phyloP scores from a whole-genome alignment of 2,797 vertebrate genomes.

The Ceryle rudis region DNA sequence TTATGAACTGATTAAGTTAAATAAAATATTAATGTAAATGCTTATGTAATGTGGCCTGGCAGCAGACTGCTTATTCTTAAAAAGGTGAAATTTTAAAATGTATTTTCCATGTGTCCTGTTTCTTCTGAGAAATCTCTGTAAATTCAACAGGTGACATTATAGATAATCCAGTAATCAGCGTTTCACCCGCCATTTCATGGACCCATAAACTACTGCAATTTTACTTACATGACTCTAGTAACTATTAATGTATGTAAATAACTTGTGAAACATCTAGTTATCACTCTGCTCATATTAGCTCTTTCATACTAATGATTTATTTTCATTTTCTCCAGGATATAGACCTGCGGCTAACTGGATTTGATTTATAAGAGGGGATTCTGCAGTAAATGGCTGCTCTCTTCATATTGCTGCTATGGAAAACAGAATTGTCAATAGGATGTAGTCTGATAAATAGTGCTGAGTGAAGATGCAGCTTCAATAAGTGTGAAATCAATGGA shows the following conservation, averaged over 20 bases:
- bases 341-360: slow-evolving; percentile 81
- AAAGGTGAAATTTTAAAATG: slow-evolving; percentile 3
- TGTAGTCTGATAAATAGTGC: slow-evolving; percentile 81
- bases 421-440: slow-evolving; percentile 83
- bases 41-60: background rate
- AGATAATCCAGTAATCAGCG: slow-evolving; percentile 52
- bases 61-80: background rate
- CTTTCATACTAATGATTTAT: slow-evolving; percentile 82
- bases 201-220: slow-evolving; percentile 65
- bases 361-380: slow-evolving; percentile 84
- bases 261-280: slow-evolving; percentile 76
- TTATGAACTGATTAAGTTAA: slow-evolving; percentile 33
- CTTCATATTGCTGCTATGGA: slow-evolving; percentile 81
- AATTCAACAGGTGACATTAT: slow-evolving; percentile 48
- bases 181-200: slow-evolving; percentile 62
- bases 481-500: slow-evolving; percentile 81
- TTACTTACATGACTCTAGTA: slow-evolving; percentile 61
- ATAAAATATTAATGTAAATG: slow-evolving; percentile 22
- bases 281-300: slow-evolving; percentile 76
- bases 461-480: slow-evolving; percentile 82
- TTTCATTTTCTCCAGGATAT: slow-evolving; percentile 89
- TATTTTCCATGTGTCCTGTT: slow-evolving; percentile 13
- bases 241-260: slow-evolving; percentile 72
- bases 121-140: background rate
- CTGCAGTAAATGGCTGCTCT: slow-evolving; percentile 80